These are phyloP conservation scores for Pelvicachromis taeniatus DNA, from an alignment of 2,113 vertebrate genomes.

Conservation along the genomic window DNA sequence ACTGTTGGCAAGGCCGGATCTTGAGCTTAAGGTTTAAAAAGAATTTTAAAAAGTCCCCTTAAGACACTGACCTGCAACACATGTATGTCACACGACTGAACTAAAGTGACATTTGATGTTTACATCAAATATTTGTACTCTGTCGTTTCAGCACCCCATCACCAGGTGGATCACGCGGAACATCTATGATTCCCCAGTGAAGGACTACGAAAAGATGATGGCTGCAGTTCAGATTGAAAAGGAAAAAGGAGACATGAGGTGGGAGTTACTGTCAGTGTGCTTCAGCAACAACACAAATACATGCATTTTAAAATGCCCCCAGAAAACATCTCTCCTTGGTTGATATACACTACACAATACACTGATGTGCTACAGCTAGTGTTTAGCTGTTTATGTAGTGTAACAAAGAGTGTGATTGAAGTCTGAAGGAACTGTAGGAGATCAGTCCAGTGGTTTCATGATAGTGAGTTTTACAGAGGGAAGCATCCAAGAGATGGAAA, in stretches of 20 bases:
- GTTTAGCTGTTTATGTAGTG: neutral
- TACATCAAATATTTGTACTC: neutral
- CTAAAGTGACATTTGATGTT: neutral
- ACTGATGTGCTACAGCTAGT: neutral
- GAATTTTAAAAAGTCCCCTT: neutral
- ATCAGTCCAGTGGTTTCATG: too few species aligned
- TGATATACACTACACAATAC: neutral
- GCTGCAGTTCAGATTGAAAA: conserved; percentile 78
- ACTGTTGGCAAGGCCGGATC: neutral
- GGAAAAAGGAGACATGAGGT: conserved; percentile 84
- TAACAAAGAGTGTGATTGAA: neutral
- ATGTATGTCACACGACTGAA: neutral
- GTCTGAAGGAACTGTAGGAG: too few species aligned
- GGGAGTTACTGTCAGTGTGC: neutral
- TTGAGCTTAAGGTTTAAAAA: neutral
- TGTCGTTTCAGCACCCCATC: conserved; percentile 86
- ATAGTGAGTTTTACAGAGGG: neutral
- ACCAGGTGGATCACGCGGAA: conserved; percentile 83
- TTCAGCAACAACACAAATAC: neutral
- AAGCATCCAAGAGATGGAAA: neutral
- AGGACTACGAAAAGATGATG: conserved; percentile 89
- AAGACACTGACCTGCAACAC: neutral
- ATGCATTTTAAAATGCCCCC: neutral
- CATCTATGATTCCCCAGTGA: conserved; percentile 80
- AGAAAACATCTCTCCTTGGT: neutral